A percentile compares a stretch with the other conserved stretches of the same genome.
Conservation (phyloP, 2,113 vertebrate genomes). For the Entomyzon cyanotis region DNA sequence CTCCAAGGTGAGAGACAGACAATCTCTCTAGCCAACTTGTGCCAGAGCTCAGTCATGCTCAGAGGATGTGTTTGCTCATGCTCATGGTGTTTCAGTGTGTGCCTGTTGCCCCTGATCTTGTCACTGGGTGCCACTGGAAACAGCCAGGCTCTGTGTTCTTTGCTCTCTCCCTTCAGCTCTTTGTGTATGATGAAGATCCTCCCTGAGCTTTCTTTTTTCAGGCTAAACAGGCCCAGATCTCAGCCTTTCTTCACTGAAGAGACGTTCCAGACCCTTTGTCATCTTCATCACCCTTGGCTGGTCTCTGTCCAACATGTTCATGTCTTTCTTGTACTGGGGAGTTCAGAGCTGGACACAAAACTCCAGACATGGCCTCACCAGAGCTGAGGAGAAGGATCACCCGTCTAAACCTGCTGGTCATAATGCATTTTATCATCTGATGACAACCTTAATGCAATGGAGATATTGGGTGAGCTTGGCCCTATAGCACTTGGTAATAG, state of each 20-base stretch:
- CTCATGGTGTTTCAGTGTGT: not conserved
- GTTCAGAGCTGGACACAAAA: not conserved
- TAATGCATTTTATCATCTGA: not conserved
- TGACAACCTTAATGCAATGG: not conserved
- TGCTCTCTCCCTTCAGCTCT: not conserved
- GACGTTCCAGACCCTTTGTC: not conserved
- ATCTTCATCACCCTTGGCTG: accelerated
- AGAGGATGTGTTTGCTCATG: not conserved
- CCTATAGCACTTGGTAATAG: not conserved
- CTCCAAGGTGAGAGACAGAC: not conserved
- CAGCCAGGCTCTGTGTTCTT: not conserved
- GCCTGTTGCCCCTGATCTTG: not conserved
- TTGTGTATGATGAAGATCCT: not conserved
- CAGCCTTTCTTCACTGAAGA: not conserved
- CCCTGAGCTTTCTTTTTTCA: not conserved
- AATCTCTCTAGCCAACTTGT: not conserved
- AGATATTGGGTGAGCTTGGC: not conserved
- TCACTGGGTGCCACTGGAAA: not conserved
- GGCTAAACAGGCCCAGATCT: not conserved
- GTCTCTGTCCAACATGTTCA: not conserved
- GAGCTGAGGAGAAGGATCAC: not conserved
- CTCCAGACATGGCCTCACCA: not conserved
- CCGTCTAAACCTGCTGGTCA: not conserved
- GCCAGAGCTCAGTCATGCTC: not conserved
- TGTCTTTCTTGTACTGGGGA: not conserved